Evolutionary conservation across 2,113 vertebrate species (phyloP).

Genomic region (Dascyllus trimaculatus): DNA sequence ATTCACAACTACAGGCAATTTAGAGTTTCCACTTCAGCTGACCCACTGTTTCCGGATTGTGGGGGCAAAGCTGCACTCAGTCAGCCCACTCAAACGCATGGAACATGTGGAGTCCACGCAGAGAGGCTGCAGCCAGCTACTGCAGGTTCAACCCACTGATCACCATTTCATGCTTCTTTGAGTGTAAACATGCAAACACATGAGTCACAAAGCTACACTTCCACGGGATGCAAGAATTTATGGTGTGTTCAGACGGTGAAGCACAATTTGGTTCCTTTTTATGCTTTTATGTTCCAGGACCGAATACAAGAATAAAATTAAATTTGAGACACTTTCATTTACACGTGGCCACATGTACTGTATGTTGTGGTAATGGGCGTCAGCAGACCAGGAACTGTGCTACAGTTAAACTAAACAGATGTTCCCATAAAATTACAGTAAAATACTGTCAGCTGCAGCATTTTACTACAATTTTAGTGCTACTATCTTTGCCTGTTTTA

Average conservation of each 20-base stretch:
- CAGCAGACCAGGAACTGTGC: too few relatives aligned
- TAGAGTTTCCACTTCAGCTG: slow-evolving; percentile 37
- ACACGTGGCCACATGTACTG: too few relatives aligned
- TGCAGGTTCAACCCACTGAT: slow-evolving; percentile 2
- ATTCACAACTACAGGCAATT: slow-evolving; percentile 29
- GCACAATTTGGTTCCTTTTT: too few relatives aligned
- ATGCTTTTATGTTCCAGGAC: neutral
- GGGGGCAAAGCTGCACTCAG: slow-evolving; percentile 4
- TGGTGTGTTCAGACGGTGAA: neutral
- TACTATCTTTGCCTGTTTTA: too few relatives aligned
- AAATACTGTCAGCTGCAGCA: too few relatives aligned
- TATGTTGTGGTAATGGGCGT: too few relatives aligned
- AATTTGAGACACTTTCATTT: too few relatives aligned
- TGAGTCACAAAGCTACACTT: neutral
- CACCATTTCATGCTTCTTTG: slow-evolving; percentile 7
- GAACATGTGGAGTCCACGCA: slow-evolving; percentile 10
- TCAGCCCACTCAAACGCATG: slow-evolving; percentile 1
- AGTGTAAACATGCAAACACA: slow-evolving; percentile 18
- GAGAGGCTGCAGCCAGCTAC: slow-evolving; percentile 16
- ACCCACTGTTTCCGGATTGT: slow-evolving; percentile 12
- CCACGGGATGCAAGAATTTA: neutral
- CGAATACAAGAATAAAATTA: neutral
- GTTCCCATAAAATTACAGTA: too few relatives aligned
- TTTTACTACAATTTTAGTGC: too few relatives aligned
- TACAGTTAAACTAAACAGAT: too few relatives aligned